A percentile compares a stretch with the other conserved stretches of the same genome.
Evolutionary conservation across 23 tunicate genomes (phyloP).

Genomic region (Ascidia mentula): DNA sequence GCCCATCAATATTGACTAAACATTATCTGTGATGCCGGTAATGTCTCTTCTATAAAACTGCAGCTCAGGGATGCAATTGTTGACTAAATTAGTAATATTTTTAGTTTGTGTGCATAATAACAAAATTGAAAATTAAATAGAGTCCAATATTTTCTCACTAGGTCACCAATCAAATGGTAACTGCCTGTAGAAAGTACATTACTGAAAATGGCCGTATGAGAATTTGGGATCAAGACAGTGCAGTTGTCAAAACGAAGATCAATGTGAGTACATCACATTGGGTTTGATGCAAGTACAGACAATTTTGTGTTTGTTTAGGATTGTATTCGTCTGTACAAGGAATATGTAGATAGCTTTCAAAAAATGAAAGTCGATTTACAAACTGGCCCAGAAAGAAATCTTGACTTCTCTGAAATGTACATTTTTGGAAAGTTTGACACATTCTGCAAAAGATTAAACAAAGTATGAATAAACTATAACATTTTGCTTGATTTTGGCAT

Average conservation of each 20-base stretch:
- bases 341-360: constrained; percentile 81
- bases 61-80: too few relatives aligned
- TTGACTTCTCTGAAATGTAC: constrained; percentile 99
- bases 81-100: too few relatives aligned
- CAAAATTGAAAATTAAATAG: neutral
- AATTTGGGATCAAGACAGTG: constrained; percentile 96
- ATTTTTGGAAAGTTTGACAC: constrained; percentile 99
- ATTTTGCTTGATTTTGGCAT: neutral
- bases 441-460: constrained; percentile 88
- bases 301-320: constrained; percentile 29
- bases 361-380: constrained; percentile 76
- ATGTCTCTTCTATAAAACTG: too few relatives aligned
- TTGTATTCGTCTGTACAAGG: constrained; percentile 79
- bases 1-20: too few relatives aligned
- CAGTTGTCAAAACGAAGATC: constrained; percentile 63
- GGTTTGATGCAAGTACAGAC: neutral
- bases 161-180: constrained; percentile 99
- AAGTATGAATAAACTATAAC: constrained; percentile 26
- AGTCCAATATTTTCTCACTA: neutral
- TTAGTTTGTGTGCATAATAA: too few relatives aligned
- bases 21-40: too few relatives aligned
- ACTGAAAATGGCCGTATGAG: constrained; percentile 64
- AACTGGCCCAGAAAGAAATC: constrained; percentile 49
- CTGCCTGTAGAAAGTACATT: constrained; percentile 91
- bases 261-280: constrained; percentile 25